A percentile compares a stretch with the other conserved stretches of the same genome.
Evolutionary conservation across 1,140 invertebrate genomes (phyloP).

Genomic region (Homalodisca vitripennis): DNA sequence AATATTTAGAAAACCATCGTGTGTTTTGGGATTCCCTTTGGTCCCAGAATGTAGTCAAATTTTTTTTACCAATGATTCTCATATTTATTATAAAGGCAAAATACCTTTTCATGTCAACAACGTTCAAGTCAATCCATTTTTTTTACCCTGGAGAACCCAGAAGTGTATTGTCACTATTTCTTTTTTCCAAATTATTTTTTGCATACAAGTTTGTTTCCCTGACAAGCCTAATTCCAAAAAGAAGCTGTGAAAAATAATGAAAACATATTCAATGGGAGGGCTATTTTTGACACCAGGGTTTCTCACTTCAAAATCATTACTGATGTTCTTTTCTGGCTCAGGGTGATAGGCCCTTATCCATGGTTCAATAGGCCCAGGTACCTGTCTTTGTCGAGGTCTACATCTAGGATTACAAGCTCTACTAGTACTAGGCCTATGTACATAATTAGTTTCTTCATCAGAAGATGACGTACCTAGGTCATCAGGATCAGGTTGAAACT

Average conservation of each 20-base stretch:
- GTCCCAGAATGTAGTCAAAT: constrained; percentile 1
- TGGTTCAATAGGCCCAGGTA: background rate
- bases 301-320: background rate
- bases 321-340: background rate
- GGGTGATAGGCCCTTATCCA: constrained; percentile 8
- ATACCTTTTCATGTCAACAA: background rate
- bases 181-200: background rate
- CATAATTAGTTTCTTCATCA: background rate
- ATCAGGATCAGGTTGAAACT: background rate
- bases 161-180: background rate
- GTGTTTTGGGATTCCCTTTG: background rate
- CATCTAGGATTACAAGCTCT: background rate
- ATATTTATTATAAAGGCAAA: constrained; percentile 16
- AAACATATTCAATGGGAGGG: constrained; percentile 8
- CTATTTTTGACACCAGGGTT: background rate
- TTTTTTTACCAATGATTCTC: background rate
- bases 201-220: constrained; percentile 1
- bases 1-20: background rate
- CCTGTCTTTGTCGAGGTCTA: no score
- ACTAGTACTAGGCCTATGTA: background rate
- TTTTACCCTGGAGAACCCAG: background rate
- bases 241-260: background rate
- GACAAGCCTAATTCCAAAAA: background rate
- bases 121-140: constrained; percentile 6
- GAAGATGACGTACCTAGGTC: constrained; percentile 6